Conservation (phyloP, 1,140 invertebrate species). For the Grapholita molesta region DNA sequence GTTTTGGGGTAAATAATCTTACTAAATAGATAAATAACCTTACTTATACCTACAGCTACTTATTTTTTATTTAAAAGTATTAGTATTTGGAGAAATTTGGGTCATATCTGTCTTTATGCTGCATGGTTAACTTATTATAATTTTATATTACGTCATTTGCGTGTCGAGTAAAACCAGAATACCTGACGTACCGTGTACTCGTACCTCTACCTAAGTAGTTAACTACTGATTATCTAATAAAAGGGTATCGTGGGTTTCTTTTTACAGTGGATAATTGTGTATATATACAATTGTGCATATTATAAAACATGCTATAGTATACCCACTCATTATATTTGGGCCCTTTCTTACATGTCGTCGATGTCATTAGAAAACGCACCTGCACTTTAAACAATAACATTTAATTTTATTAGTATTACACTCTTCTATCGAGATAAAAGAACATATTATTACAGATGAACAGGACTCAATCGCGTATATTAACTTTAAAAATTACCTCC, state of each 20-base stretch:
- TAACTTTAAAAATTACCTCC: too few species aligned
- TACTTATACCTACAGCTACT: too few species aligned
- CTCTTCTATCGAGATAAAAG: neutral
- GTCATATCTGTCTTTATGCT: neutral
- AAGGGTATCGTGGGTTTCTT: neutral
- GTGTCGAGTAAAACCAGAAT: neutral
- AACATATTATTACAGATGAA: neutral
- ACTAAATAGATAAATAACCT: too few species aligned
- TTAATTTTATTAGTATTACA: neutral
- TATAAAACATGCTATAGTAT: neutral
- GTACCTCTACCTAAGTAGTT: too few species aligned
- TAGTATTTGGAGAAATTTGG: too few species aligned
- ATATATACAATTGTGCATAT: slow-evolving; percentile 1
- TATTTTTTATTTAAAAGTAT: too few species aligned
- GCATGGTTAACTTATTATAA: neutral
- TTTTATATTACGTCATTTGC: neutral
- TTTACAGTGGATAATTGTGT: slow-evolving; percentile 2
- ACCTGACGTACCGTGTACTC: neutral
- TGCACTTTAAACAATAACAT: slow-evolving; percentile 11
- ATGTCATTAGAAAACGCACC: neutral
- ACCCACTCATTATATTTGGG: slow-evolving; percentile 2
- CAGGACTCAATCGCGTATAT: too few species aligned
- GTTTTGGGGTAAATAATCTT: too few species aligned
- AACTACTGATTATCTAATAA: neutral
- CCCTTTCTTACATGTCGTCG: neutral